Evolutionary conservation across 2,888 invertebrate genomes (phyloP).

Genomic region (Eledone cirrhosa): DNA sequence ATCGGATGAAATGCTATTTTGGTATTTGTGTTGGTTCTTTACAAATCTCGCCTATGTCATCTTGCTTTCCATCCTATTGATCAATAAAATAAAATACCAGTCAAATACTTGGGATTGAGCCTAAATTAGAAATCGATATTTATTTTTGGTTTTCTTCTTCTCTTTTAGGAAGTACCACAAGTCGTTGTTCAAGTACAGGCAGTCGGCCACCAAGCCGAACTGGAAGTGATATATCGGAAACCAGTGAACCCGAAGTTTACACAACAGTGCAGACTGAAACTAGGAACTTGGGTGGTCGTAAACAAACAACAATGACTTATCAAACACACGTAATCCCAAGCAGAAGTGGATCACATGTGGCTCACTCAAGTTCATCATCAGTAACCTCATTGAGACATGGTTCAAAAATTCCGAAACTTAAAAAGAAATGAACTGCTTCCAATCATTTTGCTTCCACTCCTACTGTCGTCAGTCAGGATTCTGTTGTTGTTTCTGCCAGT

Average conservation of each 20-base stretch:
- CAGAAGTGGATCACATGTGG: slow-evolving; percentile 44
- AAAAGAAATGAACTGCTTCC: slow-evolving; percentile 31
- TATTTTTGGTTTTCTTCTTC: too few species aligned
- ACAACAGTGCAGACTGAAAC: slow-evolving; percentile 63
- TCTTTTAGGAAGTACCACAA: slow-evolving; percentile 67
- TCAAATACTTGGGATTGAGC: too few species aligned
- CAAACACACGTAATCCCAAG: slow-evolving; percentile 60
- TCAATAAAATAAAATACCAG: too few species aligned
- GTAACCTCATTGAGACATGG: slow-evolving; percentile 46
- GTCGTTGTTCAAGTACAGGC: slow-evolving; percentile 72
- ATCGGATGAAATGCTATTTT: too few species aligned
- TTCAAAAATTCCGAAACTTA: slow-evolving; percentile 58
- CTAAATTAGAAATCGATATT: too few species aligned
- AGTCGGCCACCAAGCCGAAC: slow-evolving; percentile 90
- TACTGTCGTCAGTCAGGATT: neutral
- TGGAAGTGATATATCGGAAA: slow-evolving; percentile 77
- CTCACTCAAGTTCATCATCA: slow-evolving; percentile 32
- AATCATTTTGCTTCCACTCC: neutral
- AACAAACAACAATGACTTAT: slow-evolving; percentile 62
- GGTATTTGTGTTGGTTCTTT: too few species aligned
- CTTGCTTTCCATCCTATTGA: too few species aligned
- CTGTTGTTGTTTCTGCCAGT: neutral
- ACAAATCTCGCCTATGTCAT: too few species aligned
- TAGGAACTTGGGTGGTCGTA: slow-evolving; percentile 56
- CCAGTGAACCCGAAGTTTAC: slow-evolving; percentile 59